Conservation (phyloP, 2,113 vertebrate genomes). For the Excalfactoria chinensis region DNA sequence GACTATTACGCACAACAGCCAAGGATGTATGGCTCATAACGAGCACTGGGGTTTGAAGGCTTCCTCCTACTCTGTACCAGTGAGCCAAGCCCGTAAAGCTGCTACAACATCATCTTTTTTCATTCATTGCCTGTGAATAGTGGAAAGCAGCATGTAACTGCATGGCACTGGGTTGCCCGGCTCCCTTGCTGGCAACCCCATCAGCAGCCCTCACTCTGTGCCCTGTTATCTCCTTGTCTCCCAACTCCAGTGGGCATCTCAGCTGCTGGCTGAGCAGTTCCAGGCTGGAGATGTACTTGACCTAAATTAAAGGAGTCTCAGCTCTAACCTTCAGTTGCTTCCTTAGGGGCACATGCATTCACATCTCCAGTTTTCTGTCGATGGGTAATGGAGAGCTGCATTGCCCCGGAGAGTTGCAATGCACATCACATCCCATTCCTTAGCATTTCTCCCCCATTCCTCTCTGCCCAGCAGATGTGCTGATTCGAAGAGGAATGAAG, state of each 20-base stretch:
- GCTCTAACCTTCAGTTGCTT: neutral
- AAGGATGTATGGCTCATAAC: neutral
- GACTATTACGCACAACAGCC: neutral
- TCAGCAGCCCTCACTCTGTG: too few relatives aligned
- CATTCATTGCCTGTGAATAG: neutral
- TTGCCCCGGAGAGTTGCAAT: neutral
- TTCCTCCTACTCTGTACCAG: neutral
- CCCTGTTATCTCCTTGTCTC: neutral
- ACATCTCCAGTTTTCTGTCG: neutral
- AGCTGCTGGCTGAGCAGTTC: neutral
- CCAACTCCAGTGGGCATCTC: neutral
- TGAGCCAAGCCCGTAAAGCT: neutral
- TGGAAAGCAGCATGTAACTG: fast-evolving
- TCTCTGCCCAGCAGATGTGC: neutral
- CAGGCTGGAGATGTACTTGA: neutral
- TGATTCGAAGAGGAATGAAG: neutral
- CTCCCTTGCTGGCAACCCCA: too few relatives aligned
- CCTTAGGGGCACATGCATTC: too few relatives aligned
- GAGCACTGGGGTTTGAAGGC: neutral
- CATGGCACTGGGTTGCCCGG: fast-evolving
- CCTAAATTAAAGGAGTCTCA: neutral
- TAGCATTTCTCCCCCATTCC: neutral
- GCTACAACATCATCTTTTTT: neutral
- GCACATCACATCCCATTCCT: neutral
- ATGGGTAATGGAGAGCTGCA: neutral